A percentile compares a stretch with the other conserved stretches of the same genome.
Conservation (phyloP, 2,113 vertebrate species). For the Hylia prasina region DNA sequence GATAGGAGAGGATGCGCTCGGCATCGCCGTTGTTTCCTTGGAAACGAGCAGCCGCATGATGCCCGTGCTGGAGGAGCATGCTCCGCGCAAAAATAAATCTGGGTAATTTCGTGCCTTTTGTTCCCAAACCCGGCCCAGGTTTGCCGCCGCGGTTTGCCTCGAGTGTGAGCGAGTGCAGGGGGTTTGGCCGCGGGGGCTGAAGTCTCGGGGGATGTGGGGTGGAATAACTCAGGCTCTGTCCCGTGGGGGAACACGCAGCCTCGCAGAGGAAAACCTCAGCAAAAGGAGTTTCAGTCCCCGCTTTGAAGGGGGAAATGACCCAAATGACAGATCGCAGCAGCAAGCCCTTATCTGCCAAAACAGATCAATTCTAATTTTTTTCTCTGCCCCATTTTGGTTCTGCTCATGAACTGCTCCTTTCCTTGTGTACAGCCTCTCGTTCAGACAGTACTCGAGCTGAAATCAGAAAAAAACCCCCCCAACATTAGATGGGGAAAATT, state of each 20-base stretch:
- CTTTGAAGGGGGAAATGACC: slow-evolving; percentile 34
- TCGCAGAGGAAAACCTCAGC: slow-evolving; percentile 48
- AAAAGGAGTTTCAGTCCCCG: slow-evolving; percentile 28
- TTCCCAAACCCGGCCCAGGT: slow-evolving; percentile 52
- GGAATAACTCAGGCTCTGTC: slow-evolving; percentile 61
- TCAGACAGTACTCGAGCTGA: not conserved
- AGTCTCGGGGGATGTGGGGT: slow-evolving; percentile 46
- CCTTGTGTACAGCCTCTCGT: not conserved
- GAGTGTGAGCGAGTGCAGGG: slow-evolving; percentile 25
- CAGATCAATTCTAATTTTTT: not conserved
- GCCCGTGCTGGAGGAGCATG: slow-evolving; percentile 60
- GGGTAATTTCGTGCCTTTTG: slow-evolving; percentile 70
- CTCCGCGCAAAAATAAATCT: slow-evolving; percentile 73
- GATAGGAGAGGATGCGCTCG: slow-evolving; percentile 8
- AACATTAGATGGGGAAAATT: not conserved
- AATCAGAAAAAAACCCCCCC: not conserved
- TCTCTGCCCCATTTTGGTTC: not conserved
- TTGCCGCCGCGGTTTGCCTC: slow-evolving; percentile 65
- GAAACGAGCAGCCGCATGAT: slow-evolving; percentile 60
- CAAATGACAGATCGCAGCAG: slow-evolving; percentile 39
- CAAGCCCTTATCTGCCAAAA: slow-evolving; percentile 35
- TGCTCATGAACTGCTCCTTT: not conserved
- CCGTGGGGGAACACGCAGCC: slow-evolving; percentile 74
- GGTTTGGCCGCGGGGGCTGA: slow-evolving; percentile 32
- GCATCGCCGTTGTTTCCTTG: slow-evolving; percentile 60